Evolutionary conservation across 2,888 invertebrate genomes (phyloP).

Genomic region (Folsomia manolachei): DNA sequence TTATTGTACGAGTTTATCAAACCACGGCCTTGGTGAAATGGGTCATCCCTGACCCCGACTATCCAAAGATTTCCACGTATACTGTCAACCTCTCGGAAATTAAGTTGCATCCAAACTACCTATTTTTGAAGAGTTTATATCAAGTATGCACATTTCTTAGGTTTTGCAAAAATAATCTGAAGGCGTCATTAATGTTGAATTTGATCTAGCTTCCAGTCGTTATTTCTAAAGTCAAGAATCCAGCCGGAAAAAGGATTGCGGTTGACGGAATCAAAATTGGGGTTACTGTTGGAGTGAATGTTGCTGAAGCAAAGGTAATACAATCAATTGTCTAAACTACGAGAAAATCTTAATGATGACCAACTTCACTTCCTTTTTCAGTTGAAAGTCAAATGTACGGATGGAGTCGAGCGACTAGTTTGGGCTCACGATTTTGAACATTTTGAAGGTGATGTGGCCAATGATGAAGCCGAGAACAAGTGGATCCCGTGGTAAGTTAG

Average conservation of each 20-base stretch:
- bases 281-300: slow-evolving; percentile 18
- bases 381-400: slow-evolving; percentile 14
- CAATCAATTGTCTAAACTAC: too few species aligned
- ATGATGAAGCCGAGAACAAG: not conserved
- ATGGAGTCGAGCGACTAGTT: slow-evolving; percentile 2
- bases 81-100: slow-evolving; percentile 18
- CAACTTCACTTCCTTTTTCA: slow-evolving; percentile 19
- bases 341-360: too few species aligned
- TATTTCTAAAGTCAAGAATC: not conserved
- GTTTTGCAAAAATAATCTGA: too few species aligned
- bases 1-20: not conserved
- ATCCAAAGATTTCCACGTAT: not conserved
- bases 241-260: not conserved
- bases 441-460: not conserved
- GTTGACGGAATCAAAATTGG: slow-evolving; percentile 13
- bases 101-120: slow-evolving; percentile 11
- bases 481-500: slow-evolving; percentile 10
- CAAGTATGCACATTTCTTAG: too few species aligned
- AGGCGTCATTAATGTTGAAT: too few species aligned
- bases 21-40: slow-evolving; percentile 24
- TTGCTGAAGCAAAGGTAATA: slow-evolving; percentile 10
- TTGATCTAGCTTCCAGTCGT: slow-evolving; percentile 30
- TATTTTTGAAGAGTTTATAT: slow-evolving; percentile 12
- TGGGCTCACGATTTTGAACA: slow-evolving; percentile 11
- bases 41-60: slow-evolving; percentile 14